phyloP scores from a whole-genome alignment of 2,888 invertebrate genomes.

The Amphipoea lucens region DNA sequence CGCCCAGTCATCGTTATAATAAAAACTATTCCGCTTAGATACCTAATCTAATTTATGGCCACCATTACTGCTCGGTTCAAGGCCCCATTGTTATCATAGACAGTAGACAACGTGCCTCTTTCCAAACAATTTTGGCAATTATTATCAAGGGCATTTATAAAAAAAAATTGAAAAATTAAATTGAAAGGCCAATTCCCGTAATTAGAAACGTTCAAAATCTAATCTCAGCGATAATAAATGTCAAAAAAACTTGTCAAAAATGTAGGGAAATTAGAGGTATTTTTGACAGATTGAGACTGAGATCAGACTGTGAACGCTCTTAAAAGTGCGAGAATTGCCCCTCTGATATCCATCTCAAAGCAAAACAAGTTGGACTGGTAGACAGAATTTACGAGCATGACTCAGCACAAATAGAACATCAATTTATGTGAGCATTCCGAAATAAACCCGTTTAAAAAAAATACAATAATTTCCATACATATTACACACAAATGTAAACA shows the following conservation, averaged over 20 bases:
- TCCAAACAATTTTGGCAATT: not conserved
- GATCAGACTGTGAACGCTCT: not conserved
- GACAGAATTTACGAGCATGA: slow-evolving; percentile 45
- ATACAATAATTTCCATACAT: slow-evolving; percentile 35
- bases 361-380: slow-evolving; percentile 21
- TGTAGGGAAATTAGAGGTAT: not conserved
- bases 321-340: not conserved
- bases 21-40: slow-evolving; percentile 7
- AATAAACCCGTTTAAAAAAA: slow-evolving; percentile 38
- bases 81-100: slow-evolving; percentile 1
- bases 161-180: not conserved
- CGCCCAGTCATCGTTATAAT: slow-evolving; percentile 27
- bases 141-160: not conserved
- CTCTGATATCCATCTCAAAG: slow-evolving; percentile 27
- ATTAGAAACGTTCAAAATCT: not conserved
- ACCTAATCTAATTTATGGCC: slow-evolving; percentile 34
- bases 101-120: slow-evolving; percentile 23
- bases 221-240: not conserved
- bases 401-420: slow-evolving; percentile 49
- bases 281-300: not conserved
- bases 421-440: slow-evolving; percentile 16
- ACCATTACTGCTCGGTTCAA: slow-evolving; percentile 25
- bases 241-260: not conserved
- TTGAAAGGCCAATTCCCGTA: not conserved
- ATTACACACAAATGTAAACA: slow-evolving; percentile 36